Conservation (phyloP, 2,888 invertebrate genomes). For the Aspidiotus rigidus region DNA sequence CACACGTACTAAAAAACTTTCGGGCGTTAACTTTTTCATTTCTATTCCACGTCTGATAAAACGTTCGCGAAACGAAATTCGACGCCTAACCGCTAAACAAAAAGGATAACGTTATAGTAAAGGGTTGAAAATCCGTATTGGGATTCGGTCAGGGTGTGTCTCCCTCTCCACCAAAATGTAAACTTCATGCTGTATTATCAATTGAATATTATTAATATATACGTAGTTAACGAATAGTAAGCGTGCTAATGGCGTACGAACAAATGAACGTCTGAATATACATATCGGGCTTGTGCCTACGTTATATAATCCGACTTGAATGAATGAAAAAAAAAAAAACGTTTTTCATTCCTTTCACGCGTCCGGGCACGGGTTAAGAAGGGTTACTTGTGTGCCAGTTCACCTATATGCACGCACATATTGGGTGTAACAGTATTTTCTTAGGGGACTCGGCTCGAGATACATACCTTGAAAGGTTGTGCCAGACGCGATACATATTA, state of each 20-base stretch:
- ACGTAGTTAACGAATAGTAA: constrained; percentile 1
- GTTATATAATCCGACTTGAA: background rate
- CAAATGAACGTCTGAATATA: constrained; percentile 14
- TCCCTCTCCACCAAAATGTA: constrained; percentile 3
- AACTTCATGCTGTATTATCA: constrained; percentile 1
- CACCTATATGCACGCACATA: too few relatives aligned
- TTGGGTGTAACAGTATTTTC: too few relatives aligned
- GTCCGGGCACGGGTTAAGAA: background rate
- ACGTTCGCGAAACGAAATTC: background rate
- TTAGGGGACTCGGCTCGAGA: too few relatives aligned
- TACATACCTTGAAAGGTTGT: too few relatives aligned
- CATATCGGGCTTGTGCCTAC: background rate
- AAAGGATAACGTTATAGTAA: constrained; percentile 1
- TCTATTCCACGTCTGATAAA: background rate
- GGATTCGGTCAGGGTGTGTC: too few relatives aligned
- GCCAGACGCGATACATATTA: too few relatives aligned
- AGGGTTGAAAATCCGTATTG: background rate
- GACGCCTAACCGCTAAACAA: background rate
- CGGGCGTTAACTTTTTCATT: constrained; percentile 3
- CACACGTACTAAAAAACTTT: background rate
- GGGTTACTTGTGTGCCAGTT: background rate
- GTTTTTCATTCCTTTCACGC: too few relatives aligned
- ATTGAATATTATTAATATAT: background rate
- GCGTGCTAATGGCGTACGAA: constrained; percentile 12
- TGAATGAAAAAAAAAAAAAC: too few relatives aligned